These are phyloP conservation scores for Mirounga angustirostris DNA, from an alignment of 2,113 vertebrate genomes.

Conservation along the genomic window DNA sequence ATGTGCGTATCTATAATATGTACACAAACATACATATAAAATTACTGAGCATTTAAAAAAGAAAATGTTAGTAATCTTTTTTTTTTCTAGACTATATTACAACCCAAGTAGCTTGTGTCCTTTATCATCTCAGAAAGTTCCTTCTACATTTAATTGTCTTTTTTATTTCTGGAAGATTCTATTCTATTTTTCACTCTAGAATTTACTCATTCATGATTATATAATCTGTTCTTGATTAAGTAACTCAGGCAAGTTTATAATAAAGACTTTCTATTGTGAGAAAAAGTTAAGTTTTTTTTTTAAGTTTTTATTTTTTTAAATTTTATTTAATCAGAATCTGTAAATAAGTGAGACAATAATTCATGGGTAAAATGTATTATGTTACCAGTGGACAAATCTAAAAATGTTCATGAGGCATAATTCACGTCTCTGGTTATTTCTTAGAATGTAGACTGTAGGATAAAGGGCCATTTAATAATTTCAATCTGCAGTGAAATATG, in stretches of 20 bases:
- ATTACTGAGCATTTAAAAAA: background rate
- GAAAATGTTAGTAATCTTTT: background rate
- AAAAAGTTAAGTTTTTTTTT: background rate
- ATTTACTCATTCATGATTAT: slow-evolving; percentile 23
- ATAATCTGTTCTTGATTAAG: background rate
- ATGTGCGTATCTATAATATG: background rate
- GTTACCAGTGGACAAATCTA: background rate
- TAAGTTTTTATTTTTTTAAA: background rate
- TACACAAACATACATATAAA: background rate
- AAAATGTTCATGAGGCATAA: background rate
- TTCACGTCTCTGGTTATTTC: background rate
- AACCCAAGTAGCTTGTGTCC: background rate
- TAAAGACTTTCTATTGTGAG: background rate
- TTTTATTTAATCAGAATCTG: background rate
- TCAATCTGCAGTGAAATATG: background rate
- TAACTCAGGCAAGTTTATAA: background rate
- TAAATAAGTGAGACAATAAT: background rate
- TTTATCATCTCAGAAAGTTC: background rate
- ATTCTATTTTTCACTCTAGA: background rate
- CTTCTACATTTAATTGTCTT: background rate
- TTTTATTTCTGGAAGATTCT: background rate
- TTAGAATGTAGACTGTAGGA: background rate
- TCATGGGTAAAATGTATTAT: background rate
- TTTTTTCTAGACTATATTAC: background rate
- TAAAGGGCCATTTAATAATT: background rate